phyloP scores from a whole-genome alignment of 2,888 invertebrate species.

The Brenthis daphne region DNA sequence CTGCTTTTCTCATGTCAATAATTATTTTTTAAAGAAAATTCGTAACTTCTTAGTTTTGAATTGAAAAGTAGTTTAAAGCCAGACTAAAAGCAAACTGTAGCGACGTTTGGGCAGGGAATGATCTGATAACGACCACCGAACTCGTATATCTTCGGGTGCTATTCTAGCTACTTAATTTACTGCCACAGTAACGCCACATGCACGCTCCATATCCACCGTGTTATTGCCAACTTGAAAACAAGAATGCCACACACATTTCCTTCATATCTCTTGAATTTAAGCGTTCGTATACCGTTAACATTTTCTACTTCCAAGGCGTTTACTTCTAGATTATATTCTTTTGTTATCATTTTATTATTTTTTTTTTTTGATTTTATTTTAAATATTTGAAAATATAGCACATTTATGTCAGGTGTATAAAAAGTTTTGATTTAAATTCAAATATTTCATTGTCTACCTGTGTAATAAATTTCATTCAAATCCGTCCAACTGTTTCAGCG shows the following conservation, averaged over 20 bases:
- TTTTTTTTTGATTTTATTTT: too few species aligned
- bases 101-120: slow-evolving; percentile 54
- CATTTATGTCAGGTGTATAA: too few species aligned
- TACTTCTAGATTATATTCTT: too few species aligned
- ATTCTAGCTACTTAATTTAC: slow-evolving; percentile 67
- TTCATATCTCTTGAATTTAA: slow-evolving; percentile 74
- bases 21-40: not conserved
- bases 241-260: slow-evolving; percentile 76
- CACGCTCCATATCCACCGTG: slow-evolving; percentile 77
- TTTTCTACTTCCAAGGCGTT: slow-evolving; percentile 37
- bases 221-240: slow-evolving; percentile 81
- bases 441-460: too few species aligned
- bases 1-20: not conserved
- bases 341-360: too few species aligned
- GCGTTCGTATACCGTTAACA: slow-evolving; percentile 64
- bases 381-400: too few species aligned
- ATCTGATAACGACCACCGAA: slow-evolving; percentile 61
- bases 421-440: too few species aligned
- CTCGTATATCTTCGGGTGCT: slow-evolving; percentile 60
- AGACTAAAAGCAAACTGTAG: slow-evolving; percentile 36
- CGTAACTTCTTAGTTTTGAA: too few species aligned
- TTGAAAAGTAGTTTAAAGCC: not conserved
- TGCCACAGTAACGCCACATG: slow-evolving; percentile 76
- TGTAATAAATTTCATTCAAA: too few species aligned
- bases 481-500: too few species aligned